Base-by-base conservation (phyloP, 2,113 vertebrate genomes). In the Leptodactylus fuscus region DNA sequence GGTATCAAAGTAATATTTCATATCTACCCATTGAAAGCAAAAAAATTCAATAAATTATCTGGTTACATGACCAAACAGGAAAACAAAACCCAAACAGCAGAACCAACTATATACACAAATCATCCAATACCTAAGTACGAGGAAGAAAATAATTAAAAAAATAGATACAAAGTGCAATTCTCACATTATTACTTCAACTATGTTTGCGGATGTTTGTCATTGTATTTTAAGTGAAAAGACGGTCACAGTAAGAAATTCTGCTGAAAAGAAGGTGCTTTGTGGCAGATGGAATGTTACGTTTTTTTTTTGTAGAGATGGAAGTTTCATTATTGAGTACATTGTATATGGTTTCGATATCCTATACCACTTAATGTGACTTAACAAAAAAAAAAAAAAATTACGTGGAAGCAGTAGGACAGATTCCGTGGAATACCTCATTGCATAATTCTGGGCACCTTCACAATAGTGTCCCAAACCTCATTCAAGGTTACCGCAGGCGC, bases 391-490 rank as follows among this genome's bases (percentile, higher is more conserved):
- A 89, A 92, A 76, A 88, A 91, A 90, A 92, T 88, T 85, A 48
- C 88, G 88, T 89, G 89, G 88, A 60, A 91, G 88, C 89, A 89
- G 92, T 91, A 67, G 80, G 89, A 91, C 27, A 87, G 84, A 89
- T 87, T 48, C 80, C 49, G 69, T 82, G 67, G 82, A 81, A 82
- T 85, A 87, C 80, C 89, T 91, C 89, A 91, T 90, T 86, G 78
- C 90, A 93, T 90, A 90, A 91, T 88, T 89, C 87, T 87, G 88
- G 32, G 90, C 73, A 89, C 78, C 53, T 91, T 85, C 41, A 76
- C 10, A 84, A 91, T 87, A 90, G 88, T 73, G 58, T 81, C 90
- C 94, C 90, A 89, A 90, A 88, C 89, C 87, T 90, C 90, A 86
- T 83, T 89, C 90, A 48, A 51, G 15, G 89, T 88, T 75, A 67